Conservation (phyloP, 2,113 vertebrate species). For the Cyanoliseus patagonus region DNA sequence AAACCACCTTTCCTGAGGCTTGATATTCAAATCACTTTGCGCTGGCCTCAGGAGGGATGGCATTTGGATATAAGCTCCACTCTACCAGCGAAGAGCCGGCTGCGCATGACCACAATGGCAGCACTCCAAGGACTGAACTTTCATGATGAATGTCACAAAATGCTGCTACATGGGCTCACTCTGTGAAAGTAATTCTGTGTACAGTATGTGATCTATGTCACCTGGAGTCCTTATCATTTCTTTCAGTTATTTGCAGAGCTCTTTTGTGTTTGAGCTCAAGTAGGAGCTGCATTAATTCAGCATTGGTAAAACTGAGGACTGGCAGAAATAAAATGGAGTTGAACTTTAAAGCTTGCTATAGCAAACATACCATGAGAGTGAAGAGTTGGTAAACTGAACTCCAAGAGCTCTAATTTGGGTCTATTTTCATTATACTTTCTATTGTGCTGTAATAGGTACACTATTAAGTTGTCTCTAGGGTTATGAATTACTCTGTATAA, state of each 20-base stretch:
- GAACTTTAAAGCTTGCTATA: not conserved
- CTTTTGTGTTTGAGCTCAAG: not conserved
- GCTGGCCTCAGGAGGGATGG: not conserved
- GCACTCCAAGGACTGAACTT: not conserved
- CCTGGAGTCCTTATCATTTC: not conserved
- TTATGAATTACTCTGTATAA: not conserved
- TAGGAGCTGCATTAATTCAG: conserved; percentile 16
- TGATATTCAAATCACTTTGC: conserved; percentile 2
- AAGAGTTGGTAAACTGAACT: not conserved
- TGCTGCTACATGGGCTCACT: not conserved
- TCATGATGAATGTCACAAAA: not conserved
- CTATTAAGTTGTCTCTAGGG: not conserved
- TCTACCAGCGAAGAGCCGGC: not conserved
- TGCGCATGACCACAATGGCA: not conserved
- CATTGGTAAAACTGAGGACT: not conserved
- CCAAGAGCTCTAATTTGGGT: not conserved
- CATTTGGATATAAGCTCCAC: not conserved
- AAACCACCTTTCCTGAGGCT: not conserved
- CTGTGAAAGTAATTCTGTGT: conserved; percentile 7
- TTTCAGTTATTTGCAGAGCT: not conserved
- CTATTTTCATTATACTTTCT: not conserved
- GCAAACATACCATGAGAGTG: not conserved
- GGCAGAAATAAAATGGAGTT: not conserved
- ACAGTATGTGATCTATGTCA: conserved; percentile 8
- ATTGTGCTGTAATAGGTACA: not conserved